Percentiles rank a stretch among this genome's conserved stretches.
These are phyloP conservation scores for Gambelia wislizenii DNA, from an alignment of 2,797 vertebrate genomes.

Conservation along the genomic window DNA sequence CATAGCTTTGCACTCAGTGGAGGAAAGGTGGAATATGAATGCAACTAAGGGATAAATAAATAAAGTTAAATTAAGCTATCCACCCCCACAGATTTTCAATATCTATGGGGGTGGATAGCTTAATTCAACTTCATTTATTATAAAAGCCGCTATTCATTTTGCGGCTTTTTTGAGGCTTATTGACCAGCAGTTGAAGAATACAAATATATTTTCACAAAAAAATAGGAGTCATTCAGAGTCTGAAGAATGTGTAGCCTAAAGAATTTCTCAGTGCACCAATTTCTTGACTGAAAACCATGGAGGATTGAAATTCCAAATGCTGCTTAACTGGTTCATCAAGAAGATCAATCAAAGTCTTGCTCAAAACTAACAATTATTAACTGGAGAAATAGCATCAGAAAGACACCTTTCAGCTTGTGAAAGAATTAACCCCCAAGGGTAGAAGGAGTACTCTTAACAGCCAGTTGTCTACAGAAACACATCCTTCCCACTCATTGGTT, in stretches of 20 bases:
- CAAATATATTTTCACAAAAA: slow-evolving; percentile 21
- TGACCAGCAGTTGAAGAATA: slow-evolving; percentile 22
- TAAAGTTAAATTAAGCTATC: not conserved
- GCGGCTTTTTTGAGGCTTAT: slow-evolving; percentile 28
- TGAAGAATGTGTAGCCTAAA: slow-evolving; percentile 47
- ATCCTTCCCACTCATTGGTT: not conserved
- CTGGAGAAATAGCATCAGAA: not conserved
- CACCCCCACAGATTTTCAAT: not conserved
- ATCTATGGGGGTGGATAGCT: no score
- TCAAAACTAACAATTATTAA: slow-evolving; percentile 33
- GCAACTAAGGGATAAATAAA: not conserved
- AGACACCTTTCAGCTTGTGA: not conserved
- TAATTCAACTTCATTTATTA: no score
- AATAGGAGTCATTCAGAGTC: slow-evolving; percentile 42
- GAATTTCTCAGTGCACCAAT: slow-evolving; percentile 33
- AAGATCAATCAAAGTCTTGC: slow-evolving; percentile 2
- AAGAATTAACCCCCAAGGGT: slow-evolving; percentile 24
- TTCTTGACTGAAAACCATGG: slow-evolving; percentile 24
- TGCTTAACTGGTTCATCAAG: slow-evolving; percentile 25
- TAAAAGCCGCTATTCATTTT: slow-evolving; percentile 50
- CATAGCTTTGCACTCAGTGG: not conserved
- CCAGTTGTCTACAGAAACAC: not conserved
- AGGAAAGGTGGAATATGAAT: not conserved
- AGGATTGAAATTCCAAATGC: not conserved
- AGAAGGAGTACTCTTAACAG: slow-evolving; percentile 5